These are phyloP conservation scores for Ambastaia sidthimunki DNA, from an alignment of 2,797 vertebrate species.

Conservation along the genomic window DNA sequence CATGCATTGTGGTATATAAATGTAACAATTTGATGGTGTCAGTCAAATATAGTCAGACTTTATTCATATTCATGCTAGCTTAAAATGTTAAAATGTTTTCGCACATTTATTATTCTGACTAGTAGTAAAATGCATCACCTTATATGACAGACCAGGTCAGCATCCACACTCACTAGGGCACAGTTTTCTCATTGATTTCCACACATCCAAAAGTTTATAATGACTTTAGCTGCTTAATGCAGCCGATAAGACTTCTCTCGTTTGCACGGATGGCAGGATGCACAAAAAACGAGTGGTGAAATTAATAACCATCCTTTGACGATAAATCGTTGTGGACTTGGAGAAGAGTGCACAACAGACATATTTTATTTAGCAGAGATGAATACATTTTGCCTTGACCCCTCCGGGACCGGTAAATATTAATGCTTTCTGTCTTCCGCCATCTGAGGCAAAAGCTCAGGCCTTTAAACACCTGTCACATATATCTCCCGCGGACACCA, in stretches of 20 bases:
- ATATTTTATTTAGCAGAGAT: slow-evolving; percentile 73
- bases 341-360: slow-evolving; percentile 48
- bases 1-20: too few relatives aligned
- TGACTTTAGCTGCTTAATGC: slow-evolving; percentile 63
- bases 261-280: slow-evolving; percentile 42
- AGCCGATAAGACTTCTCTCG: slow-evolving; percentile 32
- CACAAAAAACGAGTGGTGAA: slow-evolving; percentile 46
- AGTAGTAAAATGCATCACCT: background rate
- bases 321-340: slow-evolving; percentile 56
- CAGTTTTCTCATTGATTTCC: slow-evolving; percentile 63
- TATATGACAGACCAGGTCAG: slow-evolving; percentile 20
- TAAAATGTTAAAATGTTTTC: background rate
- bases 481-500: slow-evolving; percentile 62
- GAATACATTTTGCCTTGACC: slow-evolving; percentile 66
- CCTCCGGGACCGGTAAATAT: slow-evolving; percentile 69
- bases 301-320: slow-evolving; percentile 53
- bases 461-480: slow-evolving; percentile 36
- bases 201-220: slow-evolving; percentile 43
- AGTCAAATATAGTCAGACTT: background rate
- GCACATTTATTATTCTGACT: background rate
- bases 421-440: slow-evolving; percentile 59
- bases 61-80: background rate
- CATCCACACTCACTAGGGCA: slow-evolving; percentile 41
- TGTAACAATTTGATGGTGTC: too few relatives aligned
- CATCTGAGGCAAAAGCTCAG: slow-evolving; percentile 26